Evolutionary conservation across 1,140 invertebrate genomes (phyloP).

Genomic region (Eueides isabella): DNA sequence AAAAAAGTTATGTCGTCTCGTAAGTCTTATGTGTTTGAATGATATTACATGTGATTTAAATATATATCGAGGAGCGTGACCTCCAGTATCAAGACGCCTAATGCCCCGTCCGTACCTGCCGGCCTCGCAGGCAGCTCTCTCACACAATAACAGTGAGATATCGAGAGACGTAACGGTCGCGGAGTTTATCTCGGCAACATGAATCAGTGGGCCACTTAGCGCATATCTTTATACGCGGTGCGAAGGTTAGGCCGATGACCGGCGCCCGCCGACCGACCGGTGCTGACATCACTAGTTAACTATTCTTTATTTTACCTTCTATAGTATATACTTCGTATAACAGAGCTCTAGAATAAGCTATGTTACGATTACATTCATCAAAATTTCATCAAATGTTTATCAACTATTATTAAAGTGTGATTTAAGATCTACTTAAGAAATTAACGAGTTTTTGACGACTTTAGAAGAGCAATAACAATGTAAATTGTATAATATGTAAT

Average conservation of each 20-base stretch:
- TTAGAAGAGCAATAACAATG: too few species aligned
- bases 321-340: too few species aligned
- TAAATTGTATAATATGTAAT: too few species aligned
- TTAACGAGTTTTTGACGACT: too few species aligned
- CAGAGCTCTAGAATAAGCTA: too few species aligned
- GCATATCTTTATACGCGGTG: slow-evolving; percentile 29
- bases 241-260: slow-evolving; percentile 46
- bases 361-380: too few species aligned
- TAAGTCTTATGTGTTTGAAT: background rate
- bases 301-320: slow-evolving; percentile 12
- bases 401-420: too few species aligned
- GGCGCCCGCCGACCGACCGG: slow-evolving; percentile 14
- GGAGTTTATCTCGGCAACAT: slow-evolving; percentile 22
- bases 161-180: slow-evolving; percentile 14
- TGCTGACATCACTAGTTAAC: slow-evolving; percentile 11
- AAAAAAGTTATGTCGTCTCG: background rate
- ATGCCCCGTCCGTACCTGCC: slow-evolving; percentile 39
- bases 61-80: background rate
- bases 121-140: slow-evolving; percentile 24
- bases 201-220: slow-evolving; percentile 28
- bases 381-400: too few species aligned
- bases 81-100: background rate
- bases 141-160: slow-evolving; percentile 15
- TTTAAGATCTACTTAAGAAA: too few species aligned
- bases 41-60: too few species aligned